A percentile compares a stretch with the other conserved stretches of the same genome.
Evolutionary conservation across 2,797 vertebrate genomes (phyloP).

Genomic region (Malurus leucopterus): DNA sequence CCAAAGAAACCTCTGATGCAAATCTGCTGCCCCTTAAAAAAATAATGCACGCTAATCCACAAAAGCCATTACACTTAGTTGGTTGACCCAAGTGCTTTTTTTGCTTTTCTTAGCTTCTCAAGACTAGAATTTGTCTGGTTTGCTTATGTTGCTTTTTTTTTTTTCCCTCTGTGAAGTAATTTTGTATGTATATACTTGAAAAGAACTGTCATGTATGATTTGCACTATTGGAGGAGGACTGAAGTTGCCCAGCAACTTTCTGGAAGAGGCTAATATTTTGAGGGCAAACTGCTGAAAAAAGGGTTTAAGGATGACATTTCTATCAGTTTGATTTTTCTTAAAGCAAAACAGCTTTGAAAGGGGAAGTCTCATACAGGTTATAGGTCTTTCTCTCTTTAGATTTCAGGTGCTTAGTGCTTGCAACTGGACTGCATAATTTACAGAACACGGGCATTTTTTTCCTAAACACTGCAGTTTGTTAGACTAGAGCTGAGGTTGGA

Average conservation of each 20-base stretch:
- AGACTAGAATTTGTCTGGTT: conserved; percentile 69
- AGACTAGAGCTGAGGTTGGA: conserved; percentile 79
- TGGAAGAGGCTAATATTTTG: conserved; percentile 68
- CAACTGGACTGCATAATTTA: conserved; percentile 79
- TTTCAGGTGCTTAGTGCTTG: conserved; percentile 77
- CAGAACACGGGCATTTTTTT: conserved; percentile 78
- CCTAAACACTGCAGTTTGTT: conserved; percentile 83
- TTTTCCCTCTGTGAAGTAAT: conserved; percentile 60
- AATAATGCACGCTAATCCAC: conserved; percentile 45
- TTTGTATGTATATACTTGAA: conserved; percentile 80
- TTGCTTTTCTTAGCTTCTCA: conserved; percentile 65
- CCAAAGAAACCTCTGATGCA: conserved; percentile 92
- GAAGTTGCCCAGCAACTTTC: conserved; percentile 68
- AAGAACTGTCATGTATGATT: conserved; percentile 83
- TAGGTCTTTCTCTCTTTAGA: conserved; percentile 76
- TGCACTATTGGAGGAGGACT: conserved; percentile 84
- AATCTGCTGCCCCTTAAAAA: conserved; percentile 67
- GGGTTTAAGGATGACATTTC: conserved; percentile 71
- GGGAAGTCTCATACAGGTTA: conserved; percentile 75
- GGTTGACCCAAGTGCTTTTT: conserved; percentile 68
- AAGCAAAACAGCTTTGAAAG: conserved; percentile 67
- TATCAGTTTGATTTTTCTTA: conserved; percentile 66
- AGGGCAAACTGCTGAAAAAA: conserved; percentile 80
- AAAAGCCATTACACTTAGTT: conserved; percentile 68
- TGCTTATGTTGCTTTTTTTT: conserved; percentile 17